These are phyloP conservation scores for Drosophila austrosaltans DNA, from an alignment of 2,888 invertebrate genomes.

Conservation along the genomic window DNA sequence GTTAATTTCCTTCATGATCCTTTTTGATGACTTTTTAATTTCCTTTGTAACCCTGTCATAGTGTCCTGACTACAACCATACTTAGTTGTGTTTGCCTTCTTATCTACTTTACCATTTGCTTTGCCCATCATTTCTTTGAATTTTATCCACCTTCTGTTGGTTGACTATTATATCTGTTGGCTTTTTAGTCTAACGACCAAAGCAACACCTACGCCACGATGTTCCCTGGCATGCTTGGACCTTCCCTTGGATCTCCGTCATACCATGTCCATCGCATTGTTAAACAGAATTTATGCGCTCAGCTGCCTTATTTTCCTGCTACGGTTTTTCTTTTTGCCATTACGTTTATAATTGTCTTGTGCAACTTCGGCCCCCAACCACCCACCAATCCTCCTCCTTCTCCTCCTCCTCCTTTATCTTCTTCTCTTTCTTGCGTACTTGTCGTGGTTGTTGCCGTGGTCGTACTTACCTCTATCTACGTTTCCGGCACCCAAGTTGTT, in stretches of 20 bases:
- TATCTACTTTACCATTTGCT: slow-evolving; percentile 2
- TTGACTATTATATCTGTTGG: slow-evolving; percentile 58
- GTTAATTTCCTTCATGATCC: slow-evolving; percentile 21
- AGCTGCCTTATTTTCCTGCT: slow-evolving; percentile 55
- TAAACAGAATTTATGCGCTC: slow-evolving; percentile 74
- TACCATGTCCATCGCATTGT: slow-evolving; percentile 61
- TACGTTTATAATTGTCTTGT: slow-evolving; percentile 78
- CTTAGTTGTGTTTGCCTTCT: slow-evolving; percentile 18
- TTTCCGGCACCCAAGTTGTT: slow-evolving; percentile 46
- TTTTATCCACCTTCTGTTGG: slow-evolving; percentile 14
- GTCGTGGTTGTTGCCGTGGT: background rate
- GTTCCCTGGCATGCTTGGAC: slow-evolving; percentile 8
- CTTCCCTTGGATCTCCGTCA: slow-evolving; percentile 3
- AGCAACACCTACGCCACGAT: slow-evolving; percentile 49
- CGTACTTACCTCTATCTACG: slow-evolving; percentile 4
- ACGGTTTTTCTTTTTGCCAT: slow-evolving; percentile 57
- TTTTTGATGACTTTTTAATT: slow-evolving; percentile 41
- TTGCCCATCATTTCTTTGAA: slow-evolving; percentile 41
- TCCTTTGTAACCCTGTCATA: slow-evolving; percentile 56
- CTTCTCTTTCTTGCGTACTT: too few relatives aligned
- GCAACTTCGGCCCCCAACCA: slow-evolving; percentile 61
- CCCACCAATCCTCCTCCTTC: slow-evolving; percentile 7
- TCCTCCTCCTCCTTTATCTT: slow-evolving; percentile 1
- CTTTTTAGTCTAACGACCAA: slow-evolving; percentile 76
- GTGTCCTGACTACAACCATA: slow-evolving; percentile 2